phyloP scores from a whole-genome alignment of 2,113 vertebrate species.

The Ophthalmolycus amberensis region DNA sequence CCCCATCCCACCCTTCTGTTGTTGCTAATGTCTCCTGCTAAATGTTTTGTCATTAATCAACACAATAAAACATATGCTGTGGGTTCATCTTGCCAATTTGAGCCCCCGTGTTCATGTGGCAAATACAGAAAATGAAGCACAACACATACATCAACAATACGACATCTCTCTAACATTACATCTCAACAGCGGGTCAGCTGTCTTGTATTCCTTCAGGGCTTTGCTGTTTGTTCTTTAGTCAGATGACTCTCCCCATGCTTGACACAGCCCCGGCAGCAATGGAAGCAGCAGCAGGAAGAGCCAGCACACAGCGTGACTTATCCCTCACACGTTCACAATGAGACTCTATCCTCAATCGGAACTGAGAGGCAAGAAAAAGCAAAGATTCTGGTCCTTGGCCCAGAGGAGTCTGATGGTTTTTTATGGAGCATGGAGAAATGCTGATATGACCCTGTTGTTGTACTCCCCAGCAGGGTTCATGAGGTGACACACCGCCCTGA shows the following conservation, averaged over 20 bases:
- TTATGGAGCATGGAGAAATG: constrained; percentile 42
- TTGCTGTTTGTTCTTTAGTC: constrained; percentile 69
- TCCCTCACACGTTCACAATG: constrained; percentile 74
- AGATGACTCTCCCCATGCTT: constrained; percentile 71
- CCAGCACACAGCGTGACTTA: constrained; percentile 67
- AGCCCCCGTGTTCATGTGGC: not conserved
- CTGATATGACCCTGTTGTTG: constrained; percentile 16
- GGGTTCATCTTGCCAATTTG: constrained; percentile 13
- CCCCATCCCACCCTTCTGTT: constrained; percentile 27
- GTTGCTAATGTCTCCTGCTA: constrained; percentile 27
- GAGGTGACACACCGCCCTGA: not conserved
- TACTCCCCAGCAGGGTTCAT: not conserved
- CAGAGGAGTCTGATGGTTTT: constrained; percentile 41
- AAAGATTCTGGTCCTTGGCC: constrained; percentile 20
- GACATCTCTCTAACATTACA: constrained; percentile 30
- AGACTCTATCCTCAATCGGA: constrained; percentile 50
- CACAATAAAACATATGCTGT: constrained; percentile 28
- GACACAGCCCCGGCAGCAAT: constrained; percentile 62
- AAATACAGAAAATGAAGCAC: constrained; percentile 16
- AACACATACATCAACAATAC: constrained; percentile 6
- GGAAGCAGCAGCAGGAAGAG: constrained; percentile 61
- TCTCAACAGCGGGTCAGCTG: constrained; percentile 59
- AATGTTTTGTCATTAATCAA: constrained; percentile 40
- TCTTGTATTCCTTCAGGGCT: constrained; percentile 55
- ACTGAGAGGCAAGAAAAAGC: constrained; percentile 24